Evolutionary conservation across 2,113 vertebrate genomes (phyloP).

Genomic region (Synodontis membranacea): DNA sequence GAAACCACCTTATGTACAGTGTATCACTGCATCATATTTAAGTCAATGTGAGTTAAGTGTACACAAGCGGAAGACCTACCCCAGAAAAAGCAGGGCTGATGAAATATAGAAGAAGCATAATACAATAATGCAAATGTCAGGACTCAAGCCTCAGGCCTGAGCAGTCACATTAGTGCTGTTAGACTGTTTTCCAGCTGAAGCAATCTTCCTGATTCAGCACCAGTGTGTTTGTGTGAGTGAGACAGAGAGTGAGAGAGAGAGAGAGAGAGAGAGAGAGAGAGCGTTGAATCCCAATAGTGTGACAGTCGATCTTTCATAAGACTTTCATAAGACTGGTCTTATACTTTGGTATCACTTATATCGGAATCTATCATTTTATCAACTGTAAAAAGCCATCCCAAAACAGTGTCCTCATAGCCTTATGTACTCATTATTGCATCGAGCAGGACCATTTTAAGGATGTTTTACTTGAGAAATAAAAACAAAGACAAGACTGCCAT

Average conservation of each 20-base stretch:
- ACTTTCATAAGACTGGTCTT: neutral
- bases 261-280: neutral
- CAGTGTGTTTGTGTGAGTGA: neutral
- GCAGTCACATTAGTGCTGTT: neutral
- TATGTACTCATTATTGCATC: too few relatives aligned
- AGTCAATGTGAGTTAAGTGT: neutral
- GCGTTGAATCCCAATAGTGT: neutral
- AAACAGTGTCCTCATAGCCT: neutral
- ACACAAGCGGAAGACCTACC: neutral
- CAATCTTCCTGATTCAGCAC: constrained; percentile 23
- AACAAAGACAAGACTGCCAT: neutral
- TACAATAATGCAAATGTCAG: constrained; percentile 8
- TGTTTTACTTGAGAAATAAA: neutral
- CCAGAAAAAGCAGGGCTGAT: neutral
- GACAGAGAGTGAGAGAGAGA: neutral
- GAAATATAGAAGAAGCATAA: neutral
- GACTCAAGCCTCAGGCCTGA: neutral
- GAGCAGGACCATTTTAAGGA: neutral
- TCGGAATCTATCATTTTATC: neutral
- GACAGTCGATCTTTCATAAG: neutral
- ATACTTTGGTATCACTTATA: neutral
- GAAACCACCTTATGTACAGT: neutral
- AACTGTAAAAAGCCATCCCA: neutral
- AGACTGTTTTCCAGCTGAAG: constrained; percentile 5
- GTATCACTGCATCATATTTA: neutral